These are phyloP conservation scores for Ceryle rudis DNA, from an alignment of 2,797 vertebrate species.

Conservation along the genomic window DNA sequence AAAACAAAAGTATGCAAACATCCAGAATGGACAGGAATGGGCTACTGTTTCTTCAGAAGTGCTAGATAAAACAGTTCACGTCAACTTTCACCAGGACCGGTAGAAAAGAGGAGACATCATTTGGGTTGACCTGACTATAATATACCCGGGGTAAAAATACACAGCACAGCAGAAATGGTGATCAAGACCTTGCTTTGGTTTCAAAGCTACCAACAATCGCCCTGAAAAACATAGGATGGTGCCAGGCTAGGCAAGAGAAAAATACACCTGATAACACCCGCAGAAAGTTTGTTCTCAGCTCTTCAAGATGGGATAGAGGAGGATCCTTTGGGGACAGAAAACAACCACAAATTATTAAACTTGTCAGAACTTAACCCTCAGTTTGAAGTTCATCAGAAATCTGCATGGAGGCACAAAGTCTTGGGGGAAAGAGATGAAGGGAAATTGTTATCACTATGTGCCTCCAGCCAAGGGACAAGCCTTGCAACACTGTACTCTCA, in stretches of 20 bases:
- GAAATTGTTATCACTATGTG: not conserved
- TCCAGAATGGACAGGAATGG: not conserved
- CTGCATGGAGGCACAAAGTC: not conserved
- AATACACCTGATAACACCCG: not conserved
- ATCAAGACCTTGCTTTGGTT: not conserved
- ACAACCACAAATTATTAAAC: not conserved
- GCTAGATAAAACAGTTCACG: not conserved
- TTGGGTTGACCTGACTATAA: not conserved
- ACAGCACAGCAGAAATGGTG: not conserved
- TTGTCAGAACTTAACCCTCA: not conserved
- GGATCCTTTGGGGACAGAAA: not conserved
- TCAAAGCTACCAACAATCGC: not conserved
- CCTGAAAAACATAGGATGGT: not conserved
- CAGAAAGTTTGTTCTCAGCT: not conserved
- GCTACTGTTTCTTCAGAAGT: conserved; percentile 14
- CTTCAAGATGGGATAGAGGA: not conserved
- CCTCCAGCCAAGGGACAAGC: not conserved
- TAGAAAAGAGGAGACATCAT: not conserved
- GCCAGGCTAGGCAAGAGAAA: not conserved
- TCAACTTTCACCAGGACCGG: not conserved
- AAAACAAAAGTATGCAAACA: not conserved
- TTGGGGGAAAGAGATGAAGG: not conserved
- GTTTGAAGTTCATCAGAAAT: not conserved
- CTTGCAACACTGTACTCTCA: not conserved
- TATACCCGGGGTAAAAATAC: not conserved